Evolutionary conservation across 2,797 vertebrate species (phyloP).

Genomic region (Mus minutoides): DNA sequence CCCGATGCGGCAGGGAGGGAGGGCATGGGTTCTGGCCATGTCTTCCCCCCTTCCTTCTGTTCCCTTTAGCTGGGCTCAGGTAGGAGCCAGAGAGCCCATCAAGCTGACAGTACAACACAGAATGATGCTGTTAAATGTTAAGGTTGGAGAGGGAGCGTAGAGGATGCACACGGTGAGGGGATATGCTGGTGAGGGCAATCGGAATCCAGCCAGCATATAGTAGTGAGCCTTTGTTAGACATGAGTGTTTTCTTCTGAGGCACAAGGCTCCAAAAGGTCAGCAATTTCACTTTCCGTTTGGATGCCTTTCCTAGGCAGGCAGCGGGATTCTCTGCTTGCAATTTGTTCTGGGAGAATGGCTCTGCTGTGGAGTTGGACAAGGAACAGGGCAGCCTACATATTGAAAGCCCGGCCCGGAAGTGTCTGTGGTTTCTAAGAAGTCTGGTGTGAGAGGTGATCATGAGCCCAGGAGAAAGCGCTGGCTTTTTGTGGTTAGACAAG

Average conservation of each 20-base stretch:
- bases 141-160: background rate
- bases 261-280: background rate
- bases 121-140: background rate
- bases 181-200: background rate
- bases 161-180: background rate
- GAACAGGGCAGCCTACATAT: background rate
- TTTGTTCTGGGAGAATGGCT: slow-evolving; percentile 7
- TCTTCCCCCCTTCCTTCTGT: background rate
- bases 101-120: no score
- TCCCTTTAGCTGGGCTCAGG: background rate
- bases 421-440: background rate
- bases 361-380: background rate
- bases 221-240: background rate
- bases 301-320: background rate
- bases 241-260: background rate
- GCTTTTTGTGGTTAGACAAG: background rate
- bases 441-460: background rate
- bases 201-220: background rate
- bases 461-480: background rate
- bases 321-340: background rate
- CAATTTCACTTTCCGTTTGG: background rate
- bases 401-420: background rate
- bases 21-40: no score
- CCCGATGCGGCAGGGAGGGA: background rate
- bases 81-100: background rate